Evolutionary conservation across 2,113 vertebrate species (phyloP).

Genomic region (Hoplias malabaricus): DNA sequence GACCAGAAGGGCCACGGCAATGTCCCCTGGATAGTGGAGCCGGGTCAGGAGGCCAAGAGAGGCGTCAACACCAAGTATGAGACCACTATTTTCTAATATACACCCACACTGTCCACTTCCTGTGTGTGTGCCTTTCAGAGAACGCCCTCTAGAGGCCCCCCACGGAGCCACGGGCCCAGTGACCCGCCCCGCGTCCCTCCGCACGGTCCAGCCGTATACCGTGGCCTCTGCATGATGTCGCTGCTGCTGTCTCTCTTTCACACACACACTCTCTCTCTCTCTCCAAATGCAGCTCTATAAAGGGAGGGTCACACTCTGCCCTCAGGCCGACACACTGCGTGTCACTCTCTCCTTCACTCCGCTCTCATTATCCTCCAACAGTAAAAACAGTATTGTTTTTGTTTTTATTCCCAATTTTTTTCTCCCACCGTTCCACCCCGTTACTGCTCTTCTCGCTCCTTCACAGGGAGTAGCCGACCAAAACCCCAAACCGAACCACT

Average conservation of each 20-base stretch:
- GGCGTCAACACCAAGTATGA: constrained; percentile 99
- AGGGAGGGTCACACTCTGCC: constrained; percentile 44
- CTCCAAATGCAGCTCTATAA: constrained; percentile 62
- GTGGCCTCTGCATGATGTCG: constrained; percentile 84
- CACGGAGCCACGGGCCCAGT: constrained; percentile 78
- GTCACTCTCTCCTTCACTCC: constrained; percentile 25
- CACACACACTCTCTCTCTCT: constrained; percentile 69
- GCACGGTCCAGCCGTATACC: constrained; percentile 75
- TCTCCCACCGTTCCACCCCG: constrained; percentile 59
- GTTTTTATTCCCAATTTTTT: constrained; percentile 19
- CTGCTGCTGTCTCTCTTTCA: constrained; percentile 71
- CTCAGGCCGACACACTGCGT: constrained; percentile 30
- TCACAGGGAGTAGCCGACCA: constrained; percentile 44
- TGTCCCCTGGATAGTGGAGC: constrained; percentile 99
- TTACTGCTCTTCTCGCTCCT: constrained; percentile 71
- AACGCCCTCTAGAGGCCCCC: constrained; percentile 80
- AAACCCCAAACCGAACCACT: constrained; percentile 10
- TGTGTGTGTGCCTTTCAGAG: constrained; percentile 97
- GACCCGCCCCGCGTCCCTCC: constrained; percentile 75
- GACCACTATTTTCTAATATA: constrained; percentile 99
- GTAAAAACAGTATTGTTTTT: constrained; percentile 25
- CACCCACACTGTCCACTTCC: constrained; percentile 80
- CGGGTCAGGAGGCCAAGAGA: constrained; percentile 98
- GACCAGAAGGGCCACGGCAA: constrained; percentile 98
- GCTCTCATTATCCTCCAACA: constrained; percentile 35